Base-by-base conservation (phyloP, 2,888 invertebrate genomes). In the Limnephilus auricula region DNA sequence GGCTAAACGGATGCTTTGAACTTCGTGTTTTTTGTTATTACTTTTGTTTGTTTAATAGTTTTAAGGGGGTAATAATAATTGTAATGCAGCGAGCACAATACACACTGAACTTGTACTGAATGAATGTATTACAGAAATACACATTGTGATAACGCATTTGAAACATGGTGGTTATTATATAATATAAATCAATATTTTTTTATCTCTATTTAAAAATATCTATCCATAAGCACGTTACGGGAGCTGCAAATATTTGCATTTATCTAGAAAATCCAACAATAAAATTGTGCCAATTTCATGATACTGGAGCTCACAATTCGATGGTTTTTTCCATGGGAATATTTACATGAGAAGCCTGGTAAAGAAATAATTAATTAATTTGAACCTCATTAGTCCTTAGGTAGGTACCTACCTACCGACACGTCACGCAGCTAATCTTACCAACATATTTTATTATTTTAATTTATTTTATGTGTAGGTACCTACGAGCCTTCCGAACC, bases 1-100 rank as follows among this genome's bases (percentile, higher is more conserved):
- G 13, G 15, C n/a, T 85, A 50, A 50, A 85, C 85, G 87, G 87
- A 88, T 88, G 79, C 87, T 88, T 88, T 78, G 79, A 37, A 79
- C 87, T 88, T 88, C 12, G 31, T 65, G 25, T 18, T 31, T 86
- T 32, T 82, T 82, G 15, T 82, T 31, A 37, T 40, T 25, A 32
- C n/a, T 78, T 87, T 88, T 88, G 34, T 78, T 88, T 34, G 30
- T 78, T 65, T 78, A 78, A 34, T 34, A 78, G 32, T 37, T 88
- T 15, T 32, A 79, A 79, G 79, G 79, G 87, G 79, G 30, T n/a
- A 40, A 85, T 85, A 85, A n/a, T 83, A 82, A 25, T 31, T 83
- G 32, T 37, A 83, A 34, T 83, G 32, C 10, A 34, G 37, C 37
- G 83, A 83, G 34, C 37, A 37, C 34, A 82, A 18, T 82, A 82